These are phyloP conservation scores for Cuculus canorus DNA, from an alignment of 2,797 vertebrate species.

Conservation along the genomic window DNA sequence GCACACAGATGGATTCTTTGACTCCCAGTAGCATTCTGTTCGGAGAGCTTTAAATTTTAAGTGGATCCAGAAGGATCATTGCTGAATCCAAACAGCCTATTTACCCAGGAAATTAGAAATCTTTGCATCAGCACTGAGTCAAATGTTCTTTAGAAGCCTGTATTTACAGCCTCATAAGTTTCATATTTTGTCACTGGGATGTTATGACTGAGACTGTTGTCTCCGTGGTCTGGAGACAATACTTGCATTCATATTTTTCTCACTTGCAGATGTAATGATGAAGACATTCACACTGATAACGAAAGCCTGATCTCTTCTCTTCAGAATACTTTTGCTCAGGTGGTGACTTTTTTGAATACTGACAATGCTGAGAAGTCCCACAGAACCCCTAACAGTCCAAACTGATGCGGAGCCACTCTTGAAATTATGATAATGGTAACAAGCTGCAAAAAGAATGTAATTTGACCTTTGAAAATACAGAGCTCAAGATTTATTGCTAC, in stretches of 20 bases:
- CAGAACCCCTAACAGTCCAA: rapidly evolving
- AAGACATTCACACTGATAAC: not conserved
- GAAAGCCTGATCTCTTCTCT: not conserved
- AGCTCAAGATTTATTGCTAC: not conserved
- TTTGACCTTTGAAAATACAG: not conserved
- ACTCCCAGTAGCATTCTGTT: not conserved
- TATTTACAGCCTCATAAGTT: not conserved
- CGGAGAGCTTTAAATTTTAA: not conserved
- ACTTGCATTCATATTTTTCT: not conserved
- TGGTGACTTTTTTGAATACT: not conserved
- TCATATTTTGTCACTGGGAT: constrained; percentile 33
- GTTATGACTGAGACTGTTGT: constrained; percentile 28
- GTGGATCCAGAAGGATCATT: not conserved
- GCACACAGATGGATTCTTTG: not conserved
- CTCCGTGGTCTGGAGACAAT: constrained; percentile 4
- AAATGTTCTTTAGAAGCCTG: constrained; percentile 27
- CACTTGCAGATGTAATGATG: not conserved
- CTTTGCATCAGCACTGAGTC: constrained; percentile 48
- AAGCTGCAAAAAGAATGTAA: not conserved
- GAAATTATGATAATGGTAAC: not conserved
- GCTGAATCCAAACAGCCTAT: not conserved
- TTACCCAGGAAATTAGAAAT: constrained; percentile 51
- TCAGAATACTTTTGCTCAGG: not conserved
- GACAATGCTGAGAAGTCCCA: not conserved
- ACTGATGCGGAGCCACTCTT: not conserved